Evolutionary conservation across 2,797 vertebrate species (phyloP).

Genomic region (Crypturellus tataupa): DNA sequence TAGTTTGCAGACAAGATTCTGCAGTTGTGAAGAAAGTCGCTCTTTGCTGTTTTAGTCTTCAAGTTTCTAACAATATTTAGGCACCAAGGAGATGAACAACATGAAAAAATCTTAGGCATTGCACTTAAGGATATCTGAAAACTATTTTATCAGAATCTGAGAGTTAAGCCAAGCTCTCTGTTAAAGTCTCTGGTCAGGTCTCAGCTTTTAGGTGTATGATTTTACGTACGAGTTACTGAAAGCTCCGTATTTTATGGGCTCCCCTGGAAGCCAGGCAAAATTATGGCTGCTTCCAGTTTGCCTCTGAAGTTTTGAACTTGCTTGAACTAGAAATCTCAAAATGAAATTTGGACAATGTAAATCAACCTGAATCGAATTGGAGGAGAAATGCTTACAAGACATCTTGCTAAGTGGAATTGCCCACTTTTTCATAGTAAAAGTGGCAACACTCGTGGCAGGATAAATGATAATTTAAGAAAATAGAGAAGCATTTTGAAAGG

Average conservation of each 20-base stretch:
- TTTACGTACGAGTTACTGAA: neutral
- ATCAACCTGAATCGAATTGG: neutral
- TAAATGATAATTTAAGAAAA: neutral
- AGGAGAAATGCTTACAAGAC: neutral
- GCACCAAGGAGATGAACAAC: neutral
- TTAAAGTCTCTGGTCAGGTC: neutral
- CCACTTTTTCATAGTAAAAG: neutral
- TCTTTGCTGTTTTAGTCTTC: neutral
- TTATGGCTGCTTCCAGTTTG: neutral
- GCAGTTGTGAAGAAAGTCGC: neutral
- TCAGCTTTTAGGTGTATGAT: neutral
- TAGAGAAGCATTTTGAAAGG: neutral
- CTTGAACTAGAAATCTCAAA: neutral
- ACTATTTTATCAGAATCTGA: neutral
- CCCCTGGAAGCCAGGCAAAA: neutral
- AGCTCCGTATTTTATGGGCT: neutral
- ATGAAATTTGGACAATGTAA: neutral
- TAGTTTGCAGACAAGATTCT: conserved; percentile 3
- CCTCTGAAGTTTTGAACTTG: neutral
- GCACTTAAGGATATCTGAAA: neutral
- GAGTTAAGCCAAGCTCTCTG: neutral
- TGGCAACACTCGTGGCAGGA: neutral
- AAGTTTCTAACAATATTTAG: neutral
- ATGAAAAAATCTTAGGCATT: neutral
- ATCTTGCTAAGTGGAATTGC: neutral